These are phyloP conservation scores for Philopedon plagiatum DNA, from an alignment of 2,888 invertebrate species.

Conservation along the genomic window DNA sequence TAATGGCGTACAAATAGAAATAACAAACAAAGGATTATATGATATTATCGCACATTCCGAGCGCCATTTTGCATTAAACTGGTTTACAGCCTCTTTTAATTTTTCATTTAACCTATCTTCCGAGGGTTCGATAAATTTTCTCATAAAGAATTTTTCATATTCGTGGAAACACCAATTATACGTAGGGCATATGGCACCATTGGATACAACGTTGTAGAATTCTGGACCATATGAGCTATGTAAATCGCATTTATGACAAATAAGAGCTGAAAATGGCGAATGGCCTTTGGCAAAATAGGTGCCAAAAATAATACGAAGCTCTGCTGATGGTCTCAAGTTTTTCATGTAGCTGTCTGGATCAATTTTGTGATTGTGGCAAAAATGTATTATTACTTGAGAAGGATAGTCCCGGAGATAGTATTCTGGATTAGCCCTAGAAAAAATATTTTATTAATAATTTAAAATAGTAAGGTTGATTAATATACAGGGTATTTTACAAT, in stretches of 20 bases:
- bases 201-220: constrained; percentile 34
- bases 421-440: constrained; percentile 35
- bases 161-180: constrained; percentile 34
- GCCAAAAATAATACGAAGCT: constrained; percentile 18
- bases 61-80: constrained; percentile 18
- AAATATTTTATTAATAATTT: neutral
- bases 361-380: constrained; percentile 41
- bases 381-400: constrained; percentile 37
- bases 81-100: neutral
- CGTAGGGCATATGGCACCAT: constrained; percentile 26
- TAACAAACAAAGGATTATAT: constrained; percentile 3
- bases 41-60: constrained; percentile 25
- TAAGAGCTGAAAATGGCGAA: constrained; percentile 31
- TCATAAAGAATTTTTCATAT: constrained; percentile 25
- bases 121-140: constrained; percentile 11
- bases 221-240: constrained; percentile 35
- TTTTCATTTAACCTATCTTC: constrained; percentile 19
- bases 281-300: constrained; percentile 30
- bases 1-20: constrained; percentile 25
- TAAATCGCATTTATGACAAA: constrained; percentile 40
- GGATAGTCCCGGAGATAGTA: constrained; percentile 35
- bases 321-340: constrained; percentile 17
- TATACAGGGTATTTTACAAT: no score
- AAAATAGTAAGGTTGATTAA: neutral
- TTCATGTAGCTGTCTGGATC: constrained; percentile 15